These are phyloP conservation scores for Drosophila sturtevanti DNA, from an alignment of 1,140 invertebrate genomes.

Conservation along the genomic window DNA sequence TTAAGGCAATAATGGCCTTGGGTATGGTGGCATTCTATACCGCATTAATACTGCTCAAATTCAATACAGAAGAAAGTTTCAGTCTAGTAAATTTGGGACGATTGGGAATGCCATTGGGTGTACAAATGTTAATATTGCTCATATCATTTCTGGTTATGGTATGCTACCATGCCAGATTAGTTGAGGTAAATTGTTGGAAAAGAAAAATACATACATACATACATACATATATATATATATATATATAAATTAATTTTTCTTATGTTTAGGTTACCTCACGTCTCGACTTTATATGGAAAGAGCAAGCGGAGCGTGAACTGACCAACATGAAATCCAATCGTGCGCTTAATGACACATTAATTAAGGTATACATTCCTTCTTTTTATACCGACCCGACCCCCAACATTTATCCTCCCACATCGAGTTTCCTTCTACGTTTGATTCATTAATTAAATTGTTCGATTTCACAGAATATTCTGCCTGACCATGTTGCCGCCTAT, in stretches of 20 bases:
- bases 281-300: conserved; percentile 97
- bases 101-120: conserved; percentile 86
- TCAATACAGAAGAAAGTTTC: conserved; percentile 64
- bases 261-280: conserved; percentile 88
- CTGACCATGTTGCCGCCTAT: conserved; percentile 96
- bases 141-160: conserved; percentile 93
- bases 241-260: background rate
- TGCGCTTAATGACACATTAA: conserved; percentile 82
- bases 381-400: too few relatives aligned
- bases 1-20: conserved; percentile 92
- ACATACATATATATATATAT: background rate
- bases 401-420: background rate
- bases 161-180: conserved; percentile 94
- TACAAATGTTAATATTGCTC: conserved; percentile 91
- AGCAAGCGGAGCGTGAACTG: conserved; percentile 94
- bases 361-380: conserved; percentile 67
- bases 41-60: conserved; percentile 87
- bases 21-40: conserved; percentile 89
- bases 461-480: conserved; percentile 91
- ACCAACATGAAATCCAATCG: conserved; percentile 90
- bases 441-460: conserved; percentile 60
- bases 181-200: conserved; percentile 86
- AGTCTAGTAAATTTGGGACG: conserved; percentile 53
- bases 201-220: too few relatives aligned
- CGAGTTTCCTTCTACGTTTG: background rate